Evolutionary conservation across 2,888 invertebrate genomes (phyloP), one percentile per base, ranked within the genome.

Genomic region (Drosophila helvetica): DNA sequence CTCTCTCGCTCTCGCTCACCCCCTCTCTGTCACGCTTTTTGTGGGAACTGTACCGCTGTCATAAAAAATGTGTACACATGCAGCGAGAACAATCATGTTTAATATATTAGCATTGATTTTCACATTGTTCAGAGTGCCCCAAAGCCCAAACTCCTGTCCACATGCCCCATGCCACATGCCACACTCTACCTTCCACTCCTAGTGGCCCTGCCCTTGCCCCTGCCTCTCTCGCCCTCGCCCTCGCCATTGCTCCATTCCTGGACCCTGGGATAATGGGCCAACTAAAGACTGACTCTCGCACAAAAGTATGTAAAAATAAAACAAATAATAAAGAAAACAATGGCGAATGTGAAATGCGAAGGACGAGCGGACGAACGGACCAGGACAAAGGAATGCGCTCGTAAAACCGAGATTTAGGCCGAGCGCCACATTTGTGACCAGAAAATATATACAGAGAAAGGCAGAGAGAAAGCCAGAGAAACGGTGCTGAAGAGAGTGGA

Each of bases 391-490:
- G 79, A 85, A 85, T 80, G 74, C 76, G 87, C 86, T 85, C 85
- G 85, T 85, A 85, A 85, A 87, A 87, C 85, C 83, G 85, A 85
- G 85, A 85, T 85, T 85, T 85, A 85, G 85, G 87, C 87, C 85
- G 84, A 78, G 86, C 81, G 86, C 86, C 83, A 84, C 86, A 84
- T 84, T 84, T 84, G 83, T 84, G 85, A 84, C 83, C 83, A 84
- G 83, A 81, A 81, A 78, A 77, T 77, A 62, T 38, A 66, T 45
- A 74, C 48, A 58, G 19, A 38, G 48, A 62, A 61, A 54, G 56
- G 22, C 12, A 30, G 27, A 27, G 62, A 38, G 9, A 47, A 15
- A 27, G 15, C 48, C 48, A 33, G 58, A 57, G 38, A 48, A 63
- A 38, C 50, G 12, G 5, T 2, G 54, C n/a, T n/a, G 33, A 47